Conservation (phyloP, 2,797 vertebrate genomes). For the Eurystomus glaucurus region DNA sequence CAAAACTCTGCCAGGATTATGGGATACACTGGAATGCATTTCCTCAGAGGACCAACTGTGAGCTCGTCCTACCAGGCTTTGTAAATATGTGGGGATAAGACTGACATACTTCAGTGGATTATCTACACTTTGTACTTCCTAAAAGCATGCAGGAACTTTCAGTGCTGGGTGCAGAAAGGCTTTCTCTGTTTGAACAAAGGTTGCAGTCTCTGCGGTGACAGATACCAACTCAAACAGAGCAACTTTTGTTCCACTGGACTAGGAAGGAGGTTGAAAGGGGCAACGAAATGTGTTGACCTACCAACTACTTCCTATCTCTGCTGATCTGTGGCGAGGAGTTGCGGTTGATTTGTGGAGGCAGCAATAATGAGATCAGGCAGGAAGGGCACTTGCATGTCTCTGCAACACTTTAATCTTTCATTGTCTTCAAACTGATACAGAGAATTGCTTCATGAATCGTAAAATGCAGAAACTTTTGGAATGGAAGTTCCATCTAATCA, state of each 20-base stretch:
- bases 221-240: constrained; percentile 57
- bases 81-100: constrained; percentile 32
- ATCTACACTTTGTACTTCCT: constrained; percentile 56
- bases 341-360: constrained; percentile 33
- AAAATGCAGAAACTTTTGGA: not conserved
- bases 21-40: constrained; percentile 12
- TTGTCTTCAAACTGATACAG: not conserved
- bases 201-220: constrained; percentile 29
- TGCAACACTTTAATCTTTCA: not conserved
- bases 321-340: not conserved
- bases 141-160: constrained; percentile 25
- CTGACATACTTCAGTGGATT: constrained; percentile 61
- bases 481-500: not conserved
- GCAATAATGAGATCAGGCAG: constrained; percentile 19
- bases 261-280: constrained; percentile 24
- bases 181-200: constrained; percentile 61
- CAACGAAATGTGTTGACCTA: constrained; percentile 38
- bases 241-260: constrained; percentile 44
- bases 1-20: constrained; percentile 31
- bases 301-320: constrained; percentile 16
- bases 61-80: constrained; percentile 28
- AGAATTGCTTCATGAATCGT: not conserved
- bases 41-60: not conserved
- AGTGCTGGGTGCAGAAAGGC: constrained; percentile 27
- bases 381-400: not conserved